Evolutionary conservation across 92 coral and sea anemone genomes (phyloP), one percentile per base, ranked within the genome.

Genomic region (Actinostola sp.): DNA sequence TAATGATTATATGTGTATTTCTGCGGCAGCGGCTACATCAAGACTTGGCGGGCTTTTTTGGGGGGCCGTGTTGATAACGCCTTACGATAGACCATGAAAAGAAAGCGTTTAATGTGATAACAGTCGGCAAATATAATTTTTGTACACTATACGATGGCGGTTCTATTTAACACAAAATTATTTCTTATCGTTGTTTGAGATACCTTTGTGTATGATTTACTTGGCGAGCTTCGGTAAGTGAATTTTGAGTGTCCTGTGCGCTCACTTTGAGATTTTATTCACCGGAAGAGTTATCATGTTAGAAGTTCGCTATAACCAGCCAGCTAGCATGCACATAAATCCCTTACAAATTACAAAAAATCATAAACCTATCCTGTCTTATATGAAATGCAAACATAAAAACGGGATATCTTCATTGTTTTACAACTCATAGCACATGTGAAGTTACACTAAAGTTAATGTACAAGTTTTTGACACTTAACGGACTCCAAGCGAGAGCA

Each of bases 121-220:
- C 72, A 34, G 81, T 75, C 81, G 81, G 81, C 70, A 75, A 75
- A 75, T 54, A 75, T 64, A 27, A 46, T 34, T 50, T 75, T 38
- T 64, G 58, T 75, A 68, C 31, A 68, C 49, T 45, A 52, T 33
- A 17, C 61, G 8, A 50, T 75, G 72, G 59, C 77, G 81, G 72
- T 26, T 15, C 27, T 75, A 63, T 63, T 75, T 31, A 51, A 32
- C 45, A 34, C 34, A 27, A 51, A 49, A 46, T 28, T 34, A 39
- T 35, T 32, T 32, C 66, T 75, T 64, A 64, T 75, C 74, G 34
- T 32, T 68, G 50, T 51, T 52, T 33, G 35, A 50, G 24, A 30
- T 51, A 33, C 62, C 32, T 33, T 51, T 64, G 53, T 64, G 70
- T 64, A 39, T 17, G 33, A 39, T 11, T 64, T 44, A 39, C 39